phyloP scores from a whole-genome alignment of 53 echinoderm and acorn worm species.

The Holothuria leucospilota region DNA sequence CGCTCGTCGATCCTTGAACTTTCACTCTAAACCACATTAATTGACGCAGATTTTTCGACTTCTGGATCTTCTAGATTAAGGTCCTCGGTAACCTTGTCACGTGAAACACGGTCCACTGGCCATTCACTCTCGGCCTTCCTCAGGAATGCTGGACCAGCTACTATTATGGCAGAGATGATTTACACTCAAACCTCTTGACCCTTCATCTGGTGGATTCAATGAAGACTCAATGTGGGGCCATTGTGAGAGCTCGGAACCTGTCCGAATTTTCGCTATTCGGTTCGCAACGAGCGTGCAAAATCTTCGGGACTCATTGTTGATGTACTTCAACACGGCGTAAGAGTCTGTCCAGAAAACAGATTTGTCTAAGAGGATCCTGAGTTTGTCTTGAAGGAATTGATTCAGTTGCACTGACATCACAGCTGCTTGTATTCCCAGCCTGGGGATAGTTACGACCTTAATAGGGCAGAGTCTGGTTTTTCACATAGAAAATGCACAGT shows the following conservation, averaged over 20 bases:
- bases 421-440: constrained; percentile 55
- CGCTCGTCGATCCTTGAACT: not conserved
- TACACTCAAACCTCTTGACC: constrained; percentile 13
- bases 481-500: constrained; percentile 54
- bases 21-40: not conserved
- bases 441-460: too few species aligned
- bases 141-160: too few species aligned
- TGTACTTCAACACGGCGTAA: constrained; percentile 58
- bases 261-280: constrained; percentile 57
- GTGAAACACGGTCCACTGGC: too few species aligned
- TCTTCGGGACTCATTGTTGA: too few species aligned
- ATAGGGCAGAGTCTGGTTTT: constrained; percentile 57
- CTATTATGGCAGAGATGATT: too few species aligned
- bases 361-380: constrained; percentile 29
- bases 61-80: too few species aligned
- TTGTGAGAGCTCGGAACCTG: not conserved
- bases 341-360: constrained; percentile 75
- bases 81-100: too few species aligned
- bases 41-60: too few species aligned
- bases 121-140: too few species aligned
- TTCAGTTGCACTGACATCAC: too few species aligned
- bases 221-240: too few species aligned
- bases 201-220: not conserved
- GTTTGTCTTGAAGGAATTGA: constrained; percentile 1
- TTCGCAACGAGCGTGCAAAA: constrained; percentile 70